These are phyloP conservation scores for Zele albiditarsus DNA, from an alignment of 2,888 invertebrate genomes.

Conservation along the genomic window DNA sequence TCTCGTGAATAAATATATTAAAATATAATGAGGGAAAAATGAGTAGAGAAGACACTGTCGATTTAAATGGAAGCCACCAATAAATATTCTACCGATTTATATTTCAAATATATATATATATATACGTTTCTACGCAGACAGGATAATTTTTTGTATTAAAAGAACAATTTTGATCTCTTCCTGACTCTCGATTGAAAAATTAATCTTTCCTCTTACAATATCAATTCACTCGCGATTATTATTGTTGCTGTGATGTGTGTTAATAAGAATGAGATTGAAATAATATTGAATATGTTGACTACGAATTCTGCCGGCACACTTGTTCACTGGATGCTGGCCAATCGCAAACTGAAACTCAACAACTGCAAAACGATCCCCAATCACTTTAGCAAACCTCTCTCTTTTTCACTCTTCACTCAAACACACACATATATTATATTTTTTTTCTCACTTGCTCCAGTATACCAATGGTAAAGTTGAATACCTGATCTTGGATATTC, in stretches of 20 bases:
- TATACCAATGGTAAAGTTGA: background rate
- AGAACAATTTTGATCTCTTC: background rate
- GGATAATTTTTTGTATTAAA: background rate
- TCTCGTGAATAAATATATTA: background rate
- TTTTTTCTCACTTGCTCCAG: background rate
- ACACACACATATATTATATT: background rate
- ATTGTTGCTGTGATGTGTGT: background rate
- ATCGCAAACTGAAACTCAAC: constrained; percentile 35
- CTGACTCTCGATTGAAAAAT: background rate
- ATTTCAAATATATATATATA: background rate
- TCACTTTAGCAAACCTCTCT: constrained; percentile 28
- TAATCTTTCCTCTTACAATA: background rate
- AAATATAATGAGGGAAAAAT: constrained; percentile 1
- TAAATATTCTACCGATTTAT: background rate
- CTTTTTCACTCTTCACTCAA: background rate
- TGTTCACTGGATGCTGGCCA: constrained; percentile 43
- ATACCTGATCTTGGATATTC: background rate
- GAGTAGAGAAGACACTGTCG: constrained; percentile 2
- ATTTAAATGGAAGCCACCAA: background rate
- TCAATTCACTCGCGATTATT: constrained; percentile 12
- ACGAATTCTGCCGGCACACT: constrained; percentile 41
- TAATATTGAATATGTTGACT: background rate
- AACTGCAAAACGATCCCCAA: constrained; percentile 23
- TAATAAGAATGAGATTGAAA: background rate
- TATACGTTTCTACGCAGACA: background rate